Base-by-base conservation (phyloP, 2,113 vertebrate genomes). In the Antechinus stuartii region DNA sequence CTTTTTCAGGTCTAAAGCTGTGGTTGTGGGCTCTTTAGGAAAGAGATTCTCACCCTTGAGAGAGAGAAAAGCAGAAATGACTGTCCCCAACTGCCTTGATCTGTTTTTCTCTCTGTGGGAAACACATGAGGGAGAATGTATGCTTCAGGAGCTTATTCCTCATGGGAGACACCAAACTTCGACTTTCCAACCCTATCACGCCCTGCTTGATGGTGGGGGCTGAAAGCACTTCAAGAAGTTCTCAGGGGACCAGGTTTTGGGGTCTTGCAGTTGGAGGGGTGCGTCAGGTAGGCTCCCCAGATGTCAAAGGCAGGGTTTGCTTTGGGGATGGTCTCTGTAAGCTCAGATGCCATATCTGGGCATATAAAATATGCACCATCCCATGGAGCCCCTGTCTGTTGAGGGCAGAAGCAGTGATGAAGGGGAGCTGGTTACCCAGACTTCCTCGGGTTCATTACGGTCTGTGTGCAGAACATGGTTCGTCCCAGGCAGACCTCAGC, bases 171-270 rank as follows among this genome's bases (percentile, higher is more conserved):
- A 93, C 61, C 55, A 92, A 91, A 46, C 3, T n/a, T 68, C 35
- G 19, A 68, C 89, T 93, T 94, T 96, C 92, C 47, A n/a, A 61
- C 42, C 50, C 90, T 94, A 84, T 7, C 90, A 54, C 52, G 93
- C 55, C 10, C 0, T 55, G 42, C 52, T 46, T 54, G 22, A 96
- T 0, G 92, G 19, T 68, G 89, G 90, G 95, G 16, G 42, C 90
- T 94, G 96, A 91, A 50, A 89, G 7, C 8, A 53, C 91, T 8
- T 68, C 23, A 91, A 90, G 10, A 91, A 90, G 1, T 52, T 94
- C 89, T 94, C 16, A 93, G 54, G 76, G 89, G 95, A 92, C 9
- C 6, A 90, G 57, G 16, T 92, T 94, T 92, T 61, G 94, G 50
- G 92, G 30, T 54, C 89, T 92, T 42, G 54, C 95, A 95, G 94